Conservation (phyloP, 92 coral and sea anemone genomes). For the Scolanthus callimorphus region DNA sequence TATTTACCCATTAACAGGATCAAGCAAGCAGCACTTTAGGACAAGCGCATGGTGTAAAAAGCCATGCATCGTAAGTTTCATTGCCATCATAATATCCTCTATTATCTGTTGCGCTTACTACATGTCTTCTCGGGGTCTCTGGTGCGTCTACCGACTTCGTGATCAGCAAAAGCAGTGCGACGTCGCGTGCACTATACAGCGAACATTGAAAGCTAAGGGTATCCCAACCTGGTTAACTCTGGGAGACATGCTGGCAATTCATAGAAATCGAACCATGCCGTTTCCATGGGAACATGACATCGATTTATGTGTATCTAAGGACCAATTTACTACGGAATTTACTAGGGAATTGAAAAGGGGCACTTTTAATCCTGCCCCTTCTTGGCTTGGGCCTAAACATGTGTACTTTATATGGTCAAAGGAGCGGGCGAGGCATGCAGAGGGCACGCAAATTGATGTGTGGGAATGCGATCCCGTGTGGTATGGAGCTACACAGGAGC, state of each 20-base stretch:
- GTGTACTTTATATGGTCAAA: background rate
- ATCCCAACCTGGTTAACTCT: slow-evolving; percentile 42
- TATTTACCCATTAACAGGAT: too few species aligned
- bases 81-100: too few species aligned
- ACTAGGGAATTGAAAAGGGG: background rate
- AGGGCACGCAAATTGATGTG: background rate
- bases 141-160: background rate
- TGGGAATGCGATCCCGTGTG: slow-evolving; percentile 1
- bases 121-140: background rate
- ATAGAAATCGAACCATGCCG: slow-evolving; percentile 51
- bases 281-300: slow-evolving; percentile 60
- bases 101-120: background rate
- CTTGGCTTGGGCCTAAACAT: background rate
- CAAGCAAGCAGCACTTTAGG: too few species aligned
- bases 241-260: slow-evolving; percentile 64
- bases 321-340: slow-evolving; percentile 14
- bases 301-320: slow-evolving; percentile 41
- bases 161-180: background rate
- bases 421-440: background rate
- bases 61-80: too few species aligned
- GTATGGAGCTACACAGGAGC: background rate
- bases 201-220: background rate
- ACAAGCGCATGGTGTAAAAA: too few species aligned
- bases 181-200: background rate
- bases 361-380: background rate